phyloP scores from a whole-genome alignment of 2,113 vertebrate species.

The Lathamus discolor region DNA sequence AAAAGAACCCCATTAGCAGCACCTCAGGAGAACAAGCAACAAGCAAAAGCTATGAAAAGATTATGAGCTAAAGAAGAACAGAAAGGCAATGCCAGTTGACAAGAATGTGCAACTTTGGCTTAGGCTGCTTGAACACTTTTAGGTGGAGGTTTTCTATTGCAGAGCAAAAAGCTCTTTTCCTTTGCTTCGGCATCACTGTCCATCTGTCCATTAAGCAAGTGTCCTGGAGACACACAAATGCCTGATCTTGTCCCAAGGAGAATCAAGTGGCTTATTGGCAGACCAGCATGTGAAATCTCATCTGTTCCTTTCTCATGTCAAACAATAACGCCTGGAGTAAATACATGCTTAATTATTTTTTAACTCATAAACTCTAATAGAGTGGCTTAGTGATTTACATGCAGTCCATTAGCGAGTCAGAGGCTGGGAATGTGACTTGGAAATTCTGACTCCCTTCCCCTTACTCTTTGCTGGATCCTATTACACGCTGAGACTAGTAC shows the following conservation, averaged over 20 bases:
- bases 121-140: background rate
- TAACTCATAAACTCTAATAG: background rate
- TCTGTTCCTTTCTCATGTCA: background rate
- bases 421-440: background rate
- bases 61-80: background rate
- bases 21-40: background rate
- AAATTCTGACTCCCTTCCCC: background rate
- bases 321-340: background rate
- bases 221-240: background rate
- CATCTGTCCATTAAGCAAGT: background rate
- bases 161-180: background rate
- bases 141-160: background rate
- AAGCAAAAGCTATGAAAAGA: background rate
- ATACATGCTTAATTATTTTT: background rate
- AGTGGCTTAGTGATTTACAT: fast-evolving
- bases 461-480: background rate
- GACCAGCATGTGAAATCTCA: background rate
- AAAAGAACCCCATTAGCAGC: fast-evolving
- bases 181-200: fast-evolving
- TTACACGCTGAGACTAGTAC: background rate
- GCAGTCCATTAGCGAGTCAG: background rate
- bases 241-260: background rate
- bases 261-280: background rate
- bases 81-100: background rate
- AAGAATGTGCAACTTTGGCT: background rate